Percentiles rank a stretch among this genome's conserved stretches.
Conservation (phyloP, 2,888 invertebrate species). For the Oasisia sp. region DNA sequence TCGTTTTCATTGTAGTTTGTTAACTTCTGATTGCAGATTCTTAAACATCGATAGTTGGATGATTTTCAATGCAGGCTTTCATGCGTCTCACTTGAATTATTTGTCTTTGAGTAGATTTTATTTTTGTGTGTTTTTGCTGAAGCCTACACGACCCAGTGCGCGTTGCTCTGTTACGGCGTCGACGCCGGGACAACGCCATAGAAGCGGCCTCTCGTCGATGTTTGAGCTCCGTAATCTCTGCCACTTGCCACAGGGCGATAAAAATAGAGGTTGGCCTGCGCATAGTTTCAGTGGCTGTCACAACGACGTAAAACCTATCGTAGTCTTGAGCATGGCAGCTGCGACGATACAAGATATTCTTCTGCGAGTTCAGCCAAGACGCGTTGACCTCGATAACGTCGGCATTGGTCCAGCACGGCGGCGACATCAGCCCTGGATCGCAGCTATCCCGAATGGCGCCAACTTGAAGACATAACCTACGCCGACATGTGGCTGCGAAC, state of each 20-base stretch:
- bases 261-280: background rate
- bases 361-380: background rate
- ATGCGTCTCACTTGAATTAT: too few species aligned
- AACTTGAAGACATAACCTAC: background rate
- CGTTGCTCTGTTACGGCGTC: background rate
- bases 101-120: too few species aligned
- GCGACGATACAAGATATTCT: background rate
- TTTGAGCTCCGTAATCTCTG: background rate
- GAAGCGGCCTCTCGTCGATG: background rate
- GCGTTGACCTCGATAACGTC: background rate
- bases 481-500: background rate
- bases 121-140: too few species aligned
- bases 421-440: background rate
- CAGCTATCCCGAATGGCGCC: background rate
- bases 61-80: too few species aligned
- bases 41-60: too few species aligned
- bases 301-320: background rate
- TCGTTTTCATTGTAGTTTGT: too few species aligned
- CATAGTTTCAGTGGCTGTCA: background rate
- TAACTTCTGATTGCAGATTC: too few species aligned
- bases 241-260: background rate
- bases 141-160: background rate
- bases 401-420: background rate
- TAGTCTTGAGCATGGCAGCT: background rate
- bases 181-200: background rate